Conservation (phyloP, 2,888 invertebrate genomes). For the Lycia hirtaria region DNA sequence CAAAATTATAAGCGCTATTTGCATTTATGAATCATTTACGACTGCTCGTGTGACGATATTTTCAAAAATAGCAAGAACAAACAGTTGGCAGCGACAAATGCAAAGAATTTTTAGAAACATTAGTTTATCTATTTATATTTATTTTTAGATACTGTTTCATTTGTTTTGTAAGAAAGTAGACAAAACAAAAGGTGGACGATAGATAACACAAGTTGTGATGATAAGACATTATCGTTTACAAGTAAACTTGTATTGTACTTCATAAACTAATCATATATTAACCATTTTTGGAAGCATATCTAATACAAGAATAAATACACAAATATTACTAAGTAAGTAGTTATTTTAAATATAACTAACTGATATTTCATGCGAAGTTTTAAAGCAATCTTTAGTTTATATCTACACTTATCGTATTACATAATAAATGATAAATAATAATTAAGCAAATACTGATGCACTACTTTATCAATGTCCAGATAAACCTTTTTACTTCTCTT, state of each 20-base stretch:
- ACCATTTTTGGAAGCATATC: neutral
- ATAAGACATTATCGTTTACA: neutral
- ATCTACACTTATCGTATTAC: neutral
- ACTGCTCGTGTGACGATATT: no score
- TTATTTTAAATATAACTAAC: no score
- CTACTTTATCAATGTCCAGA: neutral
- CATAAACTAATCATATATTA: neutral
- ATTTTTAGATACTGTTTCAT: neutral
- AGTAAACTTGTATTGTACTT: constrained; percentile 1
- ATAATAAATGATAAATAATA: neutral
- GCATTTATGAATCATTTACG: no score
- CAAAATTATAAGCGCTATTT: no score
- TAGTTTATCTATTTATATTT: neutral
- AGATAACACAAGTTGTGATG: neutral
- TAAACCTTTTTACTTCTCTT: neutral
- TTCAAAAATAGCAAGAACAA: no score
- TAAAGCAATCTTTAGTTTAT: neutral
- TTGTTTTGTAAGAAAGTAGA: neutral
- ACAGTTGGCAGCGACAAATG: no score
- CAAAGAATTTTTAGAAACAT: neutral
- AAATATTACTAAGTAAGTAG: no score
- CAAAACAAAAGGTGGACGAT: neutral
- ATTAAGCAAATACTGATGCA: neutral
- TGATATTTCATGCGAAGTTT: neutral
- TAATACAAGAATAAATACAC: neutral